Evolutionary conservation across 2,797 vertebrate species (phyloP), one percentile per base, ranked within the genome.

Genomic region (Lagodon rhomboides): DNA sequence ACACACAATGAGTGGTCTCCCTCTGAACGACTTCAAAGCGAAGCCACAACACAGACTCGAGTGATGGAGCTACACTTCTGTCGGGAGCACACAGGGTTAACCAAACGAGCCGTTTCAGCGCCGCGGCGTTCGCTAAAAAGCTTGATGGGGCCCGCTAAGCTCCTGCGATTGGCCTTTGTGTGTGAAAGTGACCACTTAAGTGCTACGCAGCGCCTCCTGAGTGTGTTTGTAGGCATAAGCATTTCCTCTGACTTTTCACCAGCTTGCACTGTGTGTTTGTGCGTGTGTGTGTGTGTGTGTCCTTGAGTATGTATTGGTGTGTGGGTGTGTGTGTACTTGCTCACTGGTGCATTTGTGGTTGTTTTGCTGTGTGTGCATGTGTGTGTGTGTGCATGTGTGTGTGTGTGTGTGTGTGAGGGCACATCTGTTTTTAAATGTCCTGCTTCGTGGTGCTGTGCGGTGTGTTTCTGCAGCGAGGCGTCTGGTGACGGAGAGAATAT

Each of bases 111-210:
- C 46, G 66, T 85, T 89, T 88, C 70, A 78, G 81, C 22, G 18
- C 4, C 11, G 73, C 75, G 60, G 85, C 78, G 60, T 89, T 89
- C 79, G 73, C 84, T 87, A 80, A 88, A 92, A 86, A 80, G 88
- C 89, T 79, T 77, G 79, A 83, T 84, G 79, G 77, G 60, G 56
- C 72, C 63, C 55, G 88, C 88, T 94, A 94, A 95, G 91, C 93
- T 92, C 67, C 83, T 83, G 89, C 85, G 77, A 89, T 89, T 85
- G 84, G 86, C 84, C 86, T 91, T 90, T 91, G 87, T 93, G 88
- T 88, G 87, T 71, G 76, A 82, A 87, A 91, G 84, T 92, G 93
- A 91, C 90, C 88, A 84, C 85, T 84, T 83, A 80, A 93, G 91
- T 86, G 84, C 91, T 86, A 71, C 50, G 77, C 81, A 68, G 82